phyloP scores from a whole-genome alignment of 2,113 vertebrate genomes.

The Dasypus novemcinctus region DNA sequence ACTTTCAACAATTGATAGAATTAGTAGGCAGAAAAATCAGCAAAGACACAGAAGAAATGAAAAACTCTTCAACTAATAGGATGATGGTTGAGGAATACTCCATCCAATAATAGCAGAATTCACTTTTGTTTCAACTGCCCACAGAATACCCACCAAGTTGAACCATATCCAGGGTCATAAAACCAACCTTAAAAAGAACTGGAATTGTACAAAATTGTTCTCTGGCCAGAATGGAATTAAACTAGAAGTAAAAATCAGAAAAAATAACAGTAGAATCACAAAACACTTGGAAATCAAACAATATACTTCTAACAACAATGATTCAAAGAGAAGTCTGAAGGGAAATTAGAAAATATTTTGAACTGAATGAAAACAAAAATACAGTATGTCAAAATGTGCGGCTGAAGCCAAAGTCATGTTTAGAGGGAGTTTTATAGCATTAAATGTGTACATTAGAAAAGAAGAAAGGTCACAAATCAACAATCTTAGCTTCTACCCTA shows the following conservation, averaged over 20 bases:
- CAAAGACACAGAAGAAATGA: background rate
- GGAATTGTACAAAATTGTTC: background rate
- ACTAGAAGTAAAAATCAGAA: background rate
- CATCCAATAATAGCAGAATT: background rate
- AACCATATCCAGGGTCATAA: background rate
- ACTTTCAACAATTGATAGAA: background rate
- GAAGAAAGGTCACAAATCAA: background rate
- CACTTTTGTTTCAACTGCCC: background rate
- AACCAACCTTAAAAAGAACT: background rate
- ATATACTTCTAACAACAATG: background rate
- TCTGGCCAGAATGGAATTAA: background rate
- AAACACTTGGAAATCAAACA: background rate
- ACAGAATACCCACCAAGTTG: background rate
- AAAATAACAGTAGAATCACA: background rate
- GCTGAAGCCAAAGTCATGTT: background rate
- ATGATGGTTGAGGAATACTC: background rate
- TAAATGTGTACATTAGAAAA: background rate
- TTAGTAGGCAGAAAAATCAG: background rate
- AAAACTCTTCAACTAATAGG: background rate
- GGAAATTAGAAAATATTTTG: background rate
- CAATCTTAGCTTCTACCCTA: background rate
- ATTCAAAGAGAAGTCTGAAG: background rate
- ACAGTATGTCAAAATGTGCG: background rate
- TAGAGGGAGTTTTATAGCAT: background rate
- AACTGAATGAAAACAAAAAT: constrained; percentile 2